Percentiles rank a stretch among this genome's conserved stretches.
These are phyloP conservation scores for Idaea biselata DNA, from an alignment of 2,888 invertebrate species.

Conservation along the genomic window DNA sequence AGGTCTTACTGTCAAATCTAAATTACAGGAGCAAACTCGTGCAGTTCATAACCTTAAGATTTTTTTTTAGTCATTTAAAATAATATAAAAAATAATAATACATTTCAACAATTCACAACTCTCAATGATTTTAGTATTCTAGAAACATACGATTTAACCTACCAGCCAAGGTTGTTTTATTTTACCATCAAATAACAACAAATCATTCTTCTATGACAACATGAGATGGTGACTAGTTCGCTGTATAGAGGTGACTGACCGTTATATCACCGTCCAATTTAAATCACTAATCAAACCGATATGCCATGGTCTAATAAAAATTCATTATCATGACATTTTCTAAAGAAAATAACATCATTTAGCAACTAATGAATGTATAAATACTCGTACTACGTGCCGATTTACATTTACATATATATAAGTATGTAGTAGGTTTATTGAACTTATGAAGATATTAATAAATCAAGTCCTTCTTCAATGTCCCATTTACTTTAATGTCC, in stretches of 20 bases:
- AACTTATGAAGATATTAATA: background rate
- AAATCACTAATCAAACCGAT: background rate
- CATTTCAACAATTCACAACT: too few species aligned
- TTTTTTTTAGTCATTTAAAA: too few species aligned
- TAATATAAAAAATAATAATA: too few species aligned
- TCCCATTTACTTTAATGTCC: too few species aligned
- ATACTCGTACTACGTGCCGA: background rate
- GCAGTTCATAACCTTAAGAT: too few species aligned
- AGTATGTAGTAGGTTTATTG: background rate
- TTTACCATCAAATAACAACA: background rate
- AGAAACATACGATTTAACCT: background rate
- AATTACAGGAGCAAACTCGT: too few species aligned
- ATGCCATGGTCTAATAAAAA: background rate
- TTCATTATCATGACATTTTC: background rate
- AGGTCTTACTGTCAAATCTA: too few species aligned
- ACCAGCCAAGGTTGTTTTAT: background rate
- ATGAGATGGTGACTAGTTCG: background rate
- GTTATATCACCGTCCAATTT: background rate
- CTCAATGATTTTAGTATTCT: too few species aligned
- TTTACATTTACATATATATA: too few species aligned
- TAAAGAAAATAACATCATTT: slow-evolving; percentile 1
- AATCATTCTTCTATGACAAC: background rate
- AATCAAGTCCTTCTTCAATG: too few species aligned
- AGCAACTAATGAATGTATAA: background rate
- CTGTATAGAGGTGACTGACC: background rate